Conservation (phyloP, 1,140 invertebrate genomes). For the Platorchestia sp. region DNA sequence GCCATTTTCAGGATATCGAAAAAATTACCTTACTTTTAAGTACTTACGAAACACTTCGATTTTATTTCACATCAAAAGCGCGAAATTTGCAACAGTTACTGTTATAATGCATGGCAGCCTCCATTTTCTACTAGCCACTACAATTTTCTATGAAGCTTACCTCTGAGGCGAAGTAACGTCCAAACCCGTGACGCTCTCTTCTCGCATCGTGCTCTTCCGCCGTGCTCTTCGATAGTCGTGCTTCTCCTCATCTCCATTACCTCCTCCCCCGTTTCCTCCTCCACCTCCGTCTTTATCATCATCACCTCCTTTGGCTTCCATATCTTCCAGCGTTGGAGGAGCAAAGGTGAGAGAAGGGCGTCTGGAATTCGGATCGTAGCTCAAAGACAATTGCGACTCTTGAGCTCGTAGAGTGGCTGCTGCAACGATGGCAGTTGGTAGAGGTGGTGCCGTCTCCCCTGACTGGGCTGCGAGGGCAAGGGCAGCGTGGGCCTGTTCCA, state of each 20-base stretch:
- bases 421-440: constrained; percentile 10
- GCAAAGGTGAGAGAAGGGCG: background rate
- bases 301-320: constrained; percentile 23
- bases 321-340: background rate
- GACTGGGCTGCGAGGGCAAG: constrained; percentile 58
- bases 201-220: constrained; percentile 64
- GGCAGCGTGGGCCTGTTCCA: constrained; percentile 58
- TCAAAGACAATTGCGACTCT: background rate
- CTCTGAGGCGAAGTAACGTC: constrained; percentile 62
- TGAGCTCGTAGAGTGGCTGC: constrained; percentile 17
- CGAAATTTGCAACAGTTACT: constrained; percentile 19
- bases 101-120: background rate
- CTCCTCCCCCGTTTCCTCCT: background rate
- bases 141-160: constrained; percentile 59
- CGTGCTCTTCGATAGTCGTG: constrained; percentile 75
- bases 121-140: background rate
- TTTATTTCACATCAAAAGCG: constrained; percentile 28
- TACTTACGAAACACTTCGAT: background rate
- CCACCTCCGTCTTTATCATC: constrained; percentile 56
- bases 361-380: background rate
- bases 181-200: constrained; percentile 46
- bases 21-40: background rate
- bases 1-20: background rate
- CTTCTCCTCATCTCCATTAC: constrained; percentile 67
- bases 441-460: background rate